phyloP scores from a whole-genome alignment of 2,888 invertebrate species.

The Brachynemurus nebulosus region DNA sequence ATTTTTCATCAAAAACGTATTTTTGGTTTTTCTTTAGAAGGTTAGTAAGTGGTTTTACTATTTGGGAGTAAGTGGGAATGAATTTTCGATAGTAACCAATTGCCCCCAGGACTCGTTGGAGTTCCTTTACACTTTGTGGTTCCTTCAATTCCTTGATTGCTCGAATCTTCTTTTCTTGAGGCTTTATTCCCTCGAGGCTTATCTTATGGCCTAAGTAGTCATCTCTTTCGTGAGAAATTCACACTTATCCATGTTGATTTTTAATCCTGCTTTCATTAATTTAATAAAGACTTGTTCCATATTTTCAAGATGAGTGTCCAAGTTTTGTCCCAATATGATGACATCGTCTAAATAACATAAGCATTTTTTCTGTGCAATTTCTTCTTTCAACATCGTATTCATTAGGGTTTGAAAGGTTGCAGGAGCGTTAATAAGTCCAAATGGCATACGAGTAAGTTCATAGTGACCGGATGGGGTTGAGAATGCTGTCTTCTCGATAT shows the following conservation, averaged over 20 bases:
- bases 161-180: no score
- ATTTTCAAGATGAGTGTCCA: conserved; percentile 11
- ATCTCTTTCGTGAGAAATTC: no score
- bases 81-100: no score
- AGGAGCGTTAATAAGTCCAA: conserved; percentile 21
- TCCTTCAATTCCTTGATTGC: no score
- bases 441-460: conserved; percentile 18
- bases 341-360: conserved; percentile 6
- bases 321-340: conserved; percentile 11
- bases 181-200: no score
- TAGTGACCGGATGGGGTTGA: conserved; percentile 13
- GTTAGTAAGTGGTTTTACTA: no score
- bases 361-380: conserved; percentile 11
- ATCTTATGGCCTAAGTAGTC: no score
- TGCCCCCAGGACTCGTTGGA: background rate
- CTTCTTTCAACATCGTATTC: conserved; percentile 20
- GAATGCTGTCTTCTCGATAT: conserved; percentile 14
- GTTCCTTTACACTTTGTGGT: background rate
- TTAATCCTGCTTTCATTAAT: no score
- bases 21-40: no score
- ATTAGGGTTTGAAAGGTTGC: conserved; percentile 23
- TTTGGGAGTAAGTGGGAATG: no score
- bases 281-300: conserved; percentile 19
- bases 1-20: no score
- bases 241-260: no score